Conservation (phyloP, 2,797 vertebrate species). For the Enteromius fasciolatus region DNA sequence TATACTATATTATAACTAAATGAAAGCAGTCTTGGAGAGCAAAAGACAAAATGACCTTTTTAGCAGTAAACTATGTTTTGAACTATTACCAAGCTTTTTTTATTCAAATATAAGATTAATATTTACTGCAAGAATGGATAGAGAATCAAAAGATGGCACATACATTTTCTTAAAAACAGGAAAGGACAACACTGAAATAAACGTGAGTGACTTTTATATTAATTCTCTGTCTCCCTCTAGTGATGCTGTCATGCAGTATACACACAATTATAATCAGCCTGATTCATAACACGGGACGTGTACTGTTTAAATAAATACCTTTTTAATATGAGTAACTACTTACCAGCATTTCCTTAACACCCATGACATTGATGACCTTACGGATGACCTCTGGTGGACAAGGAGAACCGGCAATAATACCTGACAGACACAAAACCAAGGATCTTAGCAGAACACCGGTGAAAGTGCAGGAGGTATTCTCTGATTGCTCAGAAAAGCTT, state of each 20-base stretch:
- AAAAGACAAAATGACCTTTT: neutral
- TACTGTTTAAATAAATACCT: neutral
- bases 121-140: neutral
- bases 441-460: neutral
- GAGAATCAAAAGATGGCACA: neutral
- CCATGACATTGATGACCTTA: constrained; percentile 73
- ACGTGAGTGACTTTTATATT: neutral
- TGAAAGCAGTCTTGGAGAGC: neutral
- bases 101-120: neutral
- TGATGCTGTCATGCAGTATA: neutral
- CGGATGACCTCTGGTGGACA: constrained; percentile 83
- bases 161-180: neutral
- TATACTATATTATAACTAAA: neutral
- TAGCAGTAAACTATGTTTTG: neutral
- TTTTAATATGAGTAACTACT: constrained; percentile 66
- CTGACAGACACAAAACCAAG: constrained; percentile 69
- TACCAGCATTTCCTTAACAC: constrained; percentile 78
- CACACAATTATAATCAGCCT: neutral
- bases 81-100: neutral
- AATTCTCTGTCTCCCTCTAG: constrained; percentile 41
- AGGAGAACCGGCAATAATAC: constrained; percentile 83
- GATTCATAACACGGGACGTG: neutral
- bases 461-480: neutral
- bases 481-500: neutral
- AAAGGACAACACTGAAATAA: neutral